Conservation (phyloP, 2,888 invertebrate species). For the Eueremaeus valkanovi region DNA sequence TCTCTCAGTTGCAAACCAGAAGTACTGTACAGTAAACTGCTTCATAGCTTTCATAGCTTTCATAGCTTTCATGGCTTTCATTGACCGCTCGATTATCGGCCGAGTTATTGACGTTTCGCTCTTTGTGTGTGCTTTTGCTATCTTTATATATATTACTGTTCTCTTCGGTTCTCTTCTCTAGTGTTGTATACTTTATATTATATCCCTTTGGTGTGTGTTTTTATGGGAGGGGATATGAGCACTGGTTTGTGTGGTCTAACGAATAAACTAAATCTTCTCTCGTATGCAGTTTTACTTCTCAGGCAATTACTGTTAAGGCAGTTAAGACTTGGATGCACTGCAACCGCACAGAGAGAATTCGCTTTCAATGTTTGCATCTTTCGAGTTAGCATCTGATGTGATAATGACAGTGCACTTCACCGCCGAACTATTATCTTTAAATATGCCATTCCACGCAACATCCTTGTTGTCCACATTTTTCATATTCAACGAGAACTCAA, state of each 20-base stretch:
- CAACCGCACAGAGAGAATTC: constrained; percentile 5
- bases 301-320: constrained; percentile 23
- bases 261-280: constrained; percentile 23
- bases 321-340: neutral
- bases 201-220: constrained; percentile 31
- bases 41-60: no score
- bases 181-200: constrained; percentile 33
- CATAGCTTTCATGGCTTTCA: no score
- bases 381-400: constrained; percentile 28
- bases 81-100: constrained; percentile 30
- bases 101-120: constrained; percentile 29
- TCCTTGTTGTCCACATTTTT: constrained; percentile 12
- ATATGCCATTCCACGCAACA: constrained; percentile 29
- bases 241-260: constrained; percentile 29
- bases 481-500: constrained; percentile 14
- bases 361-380: constrained; percentile 16
- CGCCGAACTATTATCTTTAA: constrained; percentile 26
- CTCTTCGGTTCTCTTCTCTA: no score
- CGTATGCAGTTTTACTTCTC: constrained; percentile 21
- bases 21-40: constrained; percentile 17
- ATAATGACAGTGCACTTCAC: constrained; percentile 32
- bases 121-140: constrained; percentile 31
- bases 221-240: constrained; percentile 30
- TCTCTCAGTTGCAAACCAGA: constrained; percentile 5
- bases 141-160: constrained; percentile 18